phyloP scores from a whole-genome alignment of 2,113 vertebrate genomes.

The Junco hyemalis region DNA sequence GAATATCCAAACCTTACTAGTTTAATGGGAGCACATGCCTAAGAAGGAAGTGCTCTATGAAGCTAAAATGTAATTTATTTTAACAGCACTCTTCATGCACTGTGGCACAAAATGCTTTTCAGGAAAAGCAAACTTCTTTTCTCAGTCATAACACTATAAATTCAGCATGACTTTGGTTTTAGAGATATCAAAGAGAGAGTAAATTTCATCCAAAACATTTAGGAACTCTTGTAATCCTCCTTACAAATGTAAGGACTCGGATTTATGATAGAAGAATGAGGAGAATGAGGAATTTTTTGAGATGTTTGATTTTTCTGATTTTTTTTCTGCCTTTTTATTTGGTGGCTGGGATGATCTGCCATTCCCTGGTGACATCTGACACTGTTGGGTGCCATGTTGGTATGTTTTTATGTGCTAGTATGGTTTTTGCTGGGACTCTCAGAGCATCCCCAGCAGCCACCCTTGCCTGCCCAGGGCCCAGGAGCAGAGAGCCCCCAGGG shows the following conservation, averaged over 20 bases:
- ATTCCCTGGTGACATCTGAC: neutral
- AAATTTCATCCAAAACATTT: neutral
- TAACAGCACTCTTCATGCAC: neutral
- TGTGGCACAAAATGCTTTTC: neutral
- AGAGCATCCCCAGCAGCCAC: neutral
- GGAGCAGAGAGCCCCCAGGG: too few species aligned
- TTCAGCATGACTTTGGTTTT: neutral
- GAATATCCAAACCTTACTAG: neutral
- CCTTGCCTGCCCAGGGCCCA: neutral
- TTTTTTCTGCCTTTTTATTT: neutral
- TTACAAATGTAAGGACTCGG: neutral
- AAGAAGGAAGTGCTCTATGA: neutral
- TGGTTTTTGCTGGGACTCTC: neutral
- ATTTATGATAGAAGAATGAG: neutral
- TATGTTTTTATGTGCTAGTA: neutral
- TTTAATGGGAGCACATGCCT: neutral
- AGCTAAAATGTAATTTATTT: conserved; percentile 14
- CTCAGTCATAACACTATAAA: neutral
- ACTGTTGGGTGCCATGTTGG: fast-evolving
- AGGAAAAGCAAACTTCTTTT: neutral
- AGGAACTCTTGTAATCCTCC: neutral
- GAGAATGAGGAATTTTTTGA: neutral
- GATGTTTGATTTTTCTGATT: neutral
- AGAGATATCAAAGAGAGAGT: neutral
- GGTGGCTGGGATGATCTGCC: neutral